Evolutionary conservation across 2,797 vertebrate genomes (phyloP), one percentile per base, ranked within the genome.

Genomic region (Cyprinodon diabolis): DNA sequence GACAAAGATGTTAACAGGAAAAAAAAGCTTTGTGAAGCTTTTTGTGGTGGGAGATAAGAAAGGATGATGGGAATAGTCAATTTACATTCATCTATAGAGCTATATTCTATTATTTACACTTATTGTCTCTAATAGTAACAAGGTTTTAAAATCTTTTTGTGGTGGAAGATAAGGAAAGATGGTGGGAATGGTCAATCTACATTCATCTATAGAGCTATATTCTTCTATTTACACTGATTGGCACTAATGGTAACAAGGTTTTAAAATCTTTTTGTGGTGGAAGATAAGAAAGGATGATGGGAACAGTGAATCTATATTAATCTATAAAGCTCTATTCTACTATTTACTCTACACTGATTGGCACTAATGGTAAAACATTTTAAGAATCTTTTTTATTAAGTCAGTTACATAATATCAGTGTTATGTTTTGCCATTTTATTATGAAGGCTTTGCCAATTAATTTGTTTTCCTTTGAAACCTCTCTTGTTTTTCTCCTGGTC

Each of bases 11-110:
- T 47, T 10, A 78, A 56, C 47, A 71, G 62, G 4, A 56, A 23
- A 73, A 73, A 84, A 78, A 12, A 23, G 49, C 56, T 81, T 68
- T 73, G 25, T 66, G 14, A 13, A 19, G 58, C 70, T 25, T 65
- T 49, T 72, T 58, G 3, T 71, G 43, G 43, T 21, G 15, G 10
- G 58, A 48, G 11, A 52, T 10, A 23, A 62, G 51, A 51, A 49
- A 37, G 17, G 19, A 30, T 69, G n/a, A 43, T 40, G 40, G 4
- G 6, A 51, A 40, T 19, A 45, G 15, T 43, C 45, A 25, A 23
- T 57, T 23, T 25, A 70, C 37, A 70, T 45, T 66, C 43, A 47
- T 66, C 62, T 45, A 6, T 47, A 45, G 12, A 3, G 14, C 62
- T 25, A 45, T 23, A 45, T 65, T 65, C 13, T 65, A 45, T 19